Evolutionary conservation across 2,113 vertebrate genomes (phyloP), one percentile per base, ranked within the genome.

Genomic region (Poeciliopsis turrubarensis): DNA sequence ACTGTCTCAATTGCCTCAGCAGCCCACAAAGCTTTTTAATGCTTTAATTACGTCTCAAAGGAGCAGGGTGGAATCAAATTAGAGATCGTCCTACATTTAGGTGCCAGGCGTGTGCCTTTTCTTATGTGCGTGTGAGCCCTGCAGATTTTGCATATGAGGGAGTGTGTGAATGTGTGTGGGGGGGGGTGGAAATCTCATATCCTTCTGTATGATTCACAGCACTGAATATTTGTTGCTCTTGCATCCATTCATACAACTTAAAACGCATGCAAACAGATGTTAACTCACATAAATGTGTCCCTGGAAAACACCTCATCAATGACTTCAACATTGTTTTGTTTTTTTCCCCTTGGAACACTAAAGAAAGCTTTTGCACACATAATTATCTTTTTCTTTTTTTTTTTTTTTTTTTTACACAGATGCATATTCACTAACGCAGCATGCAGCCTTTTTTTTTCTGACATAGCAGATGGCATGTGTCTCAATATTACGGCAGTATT

Each of bases 11-110:
- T 95, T 93, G 93, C 90, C 90, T 92, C 91, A 89, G 81, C 90
- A 91, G 88, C 73, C 83, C 90, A 93, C 93, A 94, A 94, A 92
- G 92, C 90, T 91, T 95, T 93, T 94, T 94, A 94, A 94, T 94
- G 92, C 93, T 93, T 94, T 94, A 95, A 95, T 94, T 94, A 92
- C 81, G 92, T 94, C 94, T 95, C 92, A 92, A 91, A 94, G 94
- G 93, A 94, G 89, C 88, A 84, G 87, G 89, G 92, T 91, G 90
- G 91, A 92, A 94, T 94, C 91, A 92, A 94, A 94, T 95, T 94
- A 95, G 89, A 92, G 91, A 91, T 92, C 92, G 92, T 93, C 92
- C 91, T 94, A 92, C 92, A 92, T 94, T 91, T 92, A 87, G 86
- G 88, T 89, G 65, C 67, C 66, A 66, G 78, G 80, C 13, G 39